Evolutionary conservation across 2,888 invertebrate species (phyloP).

Genomic region (Hyles lineata): DNA sequence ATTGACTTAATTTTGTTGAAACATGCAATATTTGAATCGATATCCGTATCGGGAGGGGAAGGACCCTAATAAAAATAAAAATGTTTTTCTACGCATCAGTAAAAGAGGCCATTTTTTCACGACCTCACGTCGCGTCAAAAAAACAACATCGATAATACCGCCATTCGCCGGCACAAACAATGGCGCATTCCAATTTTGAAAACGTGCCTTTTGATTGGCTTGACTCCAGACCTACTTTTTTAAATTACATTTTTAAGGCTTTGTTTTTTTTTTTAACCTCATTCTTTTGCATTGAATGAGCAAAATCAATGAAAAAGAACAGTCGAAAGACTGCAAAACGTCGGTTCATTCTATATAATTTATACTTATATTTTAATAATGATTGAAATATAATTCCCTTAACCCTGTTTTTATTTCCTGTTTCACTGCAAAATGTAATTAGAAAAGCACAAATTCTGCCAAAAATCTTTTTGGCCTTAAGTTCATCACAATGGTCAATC

Average conservation of each 20-base stretch:
- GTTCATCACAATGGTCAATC: no score
- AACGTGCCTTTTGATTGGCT: conserved; percentile 37
- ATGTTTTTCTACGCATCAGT: background rate
- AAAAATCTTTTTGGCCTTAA: no score
- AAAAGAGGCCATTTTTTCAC: background rate
- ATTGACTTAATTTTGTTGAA: no score
- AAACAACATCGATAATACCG: background rate
- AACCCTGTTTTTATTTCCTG: no score
- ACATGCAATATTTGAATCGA: no score
- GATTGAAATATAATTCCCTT: no score
- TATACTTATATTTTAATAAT: no score
- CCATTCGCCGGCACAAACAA: conserved; percentile 26
- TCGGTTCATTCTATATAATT: no score
- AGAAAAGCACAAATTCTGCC: no score
- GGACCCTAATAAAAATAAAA: background rate
- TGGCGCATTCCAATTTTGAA: conserved; percentile 30
- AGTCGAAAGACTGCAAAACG: background rate
- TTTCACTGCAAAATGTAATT: no score
- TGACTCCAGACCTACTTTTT: conserved; percentile 35
- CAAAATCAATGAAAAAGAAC: background rate
- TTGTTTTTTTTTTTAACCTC: background rate
- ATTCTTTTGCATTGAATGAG: background rate
- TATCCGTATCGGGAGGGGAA: no score
- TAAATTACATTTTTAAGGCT: conserved; percentile 19
- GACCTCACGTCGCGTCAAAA: conserved; percentile 9